Conservation (phyloP, 2,797 vertebrate species). For the Gymnopithys bicolor region DNA sequence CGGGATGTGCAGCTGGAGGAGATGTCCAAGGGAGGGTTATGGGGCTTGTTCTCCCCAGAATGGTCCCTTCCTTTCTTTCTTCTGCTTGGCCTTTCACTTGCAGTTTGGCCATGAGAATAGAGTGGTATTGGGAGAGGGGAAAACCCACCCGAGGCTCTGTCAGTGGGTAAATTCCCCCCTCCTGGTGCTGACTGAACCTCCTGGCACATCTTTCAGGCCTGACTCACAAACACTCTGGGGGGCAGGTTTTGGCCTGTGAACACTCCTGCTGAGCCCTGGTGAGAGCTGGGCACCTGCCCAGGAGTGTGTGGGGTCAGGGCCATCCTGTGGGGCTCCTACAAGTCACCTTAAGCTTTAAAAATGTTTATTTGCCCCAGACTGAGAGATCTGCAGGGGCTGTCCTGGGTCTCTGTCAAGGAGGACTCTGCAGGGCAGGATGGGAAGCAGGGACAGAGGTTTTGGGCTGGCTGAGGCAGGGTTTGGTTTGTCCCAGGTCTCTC, state of each 20-base stretch:
- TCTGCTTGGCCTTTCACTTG: not conserved
- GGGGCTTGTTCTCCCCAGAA: rapidly evolving
- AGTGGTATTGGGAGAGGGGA: rapidly evolving
- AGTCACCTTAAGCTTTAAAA: not conserved
- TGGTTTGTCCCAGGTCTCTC: not conserved
- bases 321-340: rapidly evolving
- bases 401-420: rapidly evolving
- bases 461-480: not conserved
- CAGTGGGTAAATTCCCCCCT: rapidly evolving
- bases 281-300: not conserved
- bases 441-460: not conserved
- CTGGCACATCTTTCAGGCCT: not conserved
- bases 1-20: not conserved
- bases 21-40: rapidly evolving
- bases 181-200: not conserved
- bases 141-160: rapidly evolving
- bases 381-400: not conserved
- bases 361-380: rapidly evolving
- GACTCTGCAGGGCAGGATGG: rapidly evolving
- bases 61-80: not conserved
- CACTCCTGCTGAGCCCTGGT: not conserved
- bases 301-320: rapidly evolving
- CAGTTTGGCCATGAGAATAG: rapidly evolving
- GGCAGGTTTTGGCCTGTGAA: not conserved
- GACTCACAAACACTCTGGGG: rapidly evolving